Conservation (phyloP, 2,113 vertebrate genomes). For the Coreoperca whiteheadi region DNA sequence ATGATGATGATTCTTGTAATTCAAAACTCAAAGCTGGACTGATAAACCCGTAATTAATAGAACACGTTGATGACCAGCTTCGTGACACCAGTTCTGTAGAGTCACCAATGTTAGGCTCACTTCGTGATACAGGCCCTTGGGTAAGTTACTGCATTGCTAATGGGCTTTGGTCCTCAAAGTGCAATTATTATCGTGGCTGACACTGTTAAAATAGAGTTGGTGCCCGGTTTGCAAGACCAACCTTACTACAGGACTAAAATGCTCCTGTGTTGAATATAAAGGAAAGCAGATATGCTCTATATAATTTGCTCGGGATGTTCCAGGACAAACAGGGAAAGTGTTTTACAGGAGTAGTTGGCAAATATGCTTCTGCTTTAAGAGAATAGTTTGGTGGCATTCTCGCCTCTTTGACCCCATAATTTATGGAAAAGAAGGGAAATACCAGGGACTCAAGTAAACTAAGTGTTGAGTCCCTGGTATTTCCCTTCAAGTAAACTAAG, state of each 20-base stretch:
- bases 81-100: neutral
- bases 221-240: neutral
- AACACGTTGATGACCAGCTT: neutral
- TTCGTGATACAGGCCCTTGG: neutral
- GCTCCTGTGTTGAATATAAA: neutral
- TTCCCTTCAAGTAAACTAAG: no score
- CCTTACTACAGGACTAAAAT: no score
- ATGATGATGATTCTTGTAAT: no score
- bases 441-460: no score
- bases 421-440: neutral
- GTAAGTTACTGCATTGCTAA: neutral
- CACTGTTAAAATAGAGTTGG: neutral
- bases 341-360: neutral
- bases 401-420: no score
- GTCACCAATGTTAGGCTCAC: neutral
- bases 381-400: neutral
- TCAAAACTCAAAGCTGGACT: no score
- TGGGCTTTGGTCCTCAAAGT: slow-evolving; percentile 16
- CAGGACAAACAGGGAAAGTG: neutral
- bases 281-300: neutral
- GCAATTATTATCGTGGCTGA: neutral
- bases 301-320: no score
- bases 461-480: no score
- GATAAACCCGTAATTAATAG: no score
- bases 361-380: neutral